Evolutionary conservation across 37 sponge, comb jelly and placozoan species (phyloP).

Genomic region (Chondrosia reniformis): DNA sequence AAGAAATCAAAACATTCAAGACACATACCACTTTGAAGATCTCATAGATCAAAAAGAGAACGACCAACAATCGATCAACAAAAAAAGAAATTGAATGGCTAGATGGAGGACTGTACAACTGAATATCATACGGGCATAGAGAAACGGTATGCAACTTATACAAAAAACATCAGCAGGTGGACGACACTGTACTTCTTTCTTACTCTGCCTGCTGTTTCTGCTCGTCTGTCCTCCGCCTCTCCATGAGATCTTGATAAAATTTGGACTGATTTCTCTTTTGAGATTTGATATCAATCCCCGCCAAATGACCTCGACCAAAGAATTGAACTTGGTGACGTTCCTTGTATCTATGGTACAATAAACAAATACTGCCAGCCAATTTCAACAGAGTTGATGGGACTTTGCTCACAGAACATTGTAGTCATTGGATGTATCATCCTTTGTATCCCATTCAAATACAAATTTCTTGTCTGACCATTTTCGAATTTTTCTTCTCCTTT

Average conservation of each 20-base stretch:
- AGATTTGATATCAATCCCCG: slow-evolving; percentile 94
- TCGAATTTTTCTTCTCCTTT: slow-evolving; percentile 72
- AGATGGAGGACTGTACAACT: background rate
- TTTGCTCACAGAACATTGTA: slow-evolving; percentile 81
- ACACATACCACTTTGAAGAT: too few species aligned
- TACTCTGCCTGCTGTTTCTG: slow-evolving; percentile 78
- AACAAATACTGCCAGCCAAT: background rate
- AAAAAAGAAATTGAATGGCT: too few species aligned
- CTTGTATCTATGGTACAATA: slow-evolving; percentile 56
- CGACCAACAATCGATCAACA: too few species aligned
- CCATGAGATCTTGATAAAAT: slow-evolving; percentile 89
- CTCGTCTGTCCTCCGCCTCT: slow-evolving; percentile 82
- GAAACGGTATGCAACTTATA: background rate
- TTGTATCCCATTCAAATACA: slow-evolving; percentile 97
- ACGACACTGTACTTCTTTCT: slow-evolving; percentile 14
- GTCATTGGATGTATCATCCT: slow-evolving; percentile 90
- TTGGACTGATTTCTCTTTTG: slow-evolving; percentile 92
- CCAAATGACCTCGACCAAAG: slow-evolving; percentile 93
- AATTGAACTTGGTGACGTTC: slow-evolving; percentile 88
- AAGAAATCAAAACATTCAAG: too few species aligned
- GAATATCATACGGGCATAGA: background rate
- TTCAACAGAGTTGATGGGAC: background rate
- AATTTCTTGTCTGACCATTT: slow-evolving; percentile 90
- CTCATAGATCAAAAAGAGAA: too few species aligned
- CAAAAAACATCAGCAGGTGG: background rate